Base-by-base conservation (phyloP, 2,113 vertebrate species). In the Sciurus niger region DNA sequence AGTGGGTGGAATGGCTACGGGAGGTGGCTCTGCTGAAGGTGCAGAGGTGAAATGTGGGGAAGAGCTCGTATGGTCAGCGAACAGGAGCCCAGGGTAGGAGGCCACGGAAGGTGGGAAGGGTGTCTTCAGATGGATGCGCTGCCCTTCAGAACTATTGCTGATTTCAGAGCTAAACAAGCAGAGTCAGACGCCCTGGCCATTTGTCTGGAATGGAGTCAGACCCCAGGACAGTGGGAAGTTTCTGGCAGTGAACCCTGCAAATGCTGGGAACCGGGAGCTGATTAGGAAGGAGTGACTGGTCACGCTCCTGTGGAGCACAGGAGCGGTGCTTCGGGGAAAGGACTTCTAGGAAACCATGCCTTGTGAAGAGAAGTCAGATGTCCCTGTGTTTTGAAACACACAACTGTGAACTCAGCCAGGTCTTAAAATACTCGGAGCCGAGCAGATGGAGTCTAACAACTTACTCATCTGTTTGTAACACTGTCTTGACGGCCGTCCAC, bases 141-240 rank as follows among this genome's bases (percentile, higher is more conserved):
- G 4, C 30, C 43, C 16, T 89, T 91, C 24, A 77, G 40, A 93
- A 46, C 18, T 25, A 65, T 70, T 40, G 60, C 46, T 83, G 73
- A 1, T 72, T 67, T 87, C 58, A 72, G 48, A 84, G 65, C 34
- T 46, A 55, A 70, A 63, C 30, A 51, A 73, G 58, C 76, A 51
- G 12, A 83, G 43, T 72, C 68, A 70, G n/a, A 76, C 22, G 60
- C 51, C 46, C 53, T 82, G 67, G 51, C 60, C 84, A 7, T 68
- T 53, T 94, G 89, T 37, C 89, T 84, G 53, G 65, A 16, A 17
- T 80, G 37, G 87, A 68, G 18, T 89, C 65, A 96, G 22, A 43
- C 40, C 55, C 24, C 76, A 76, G 48, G 73, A 76, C 6, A 73
- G 51, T 6, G 65, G 37, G 9, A 76, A 83, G 65, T 63, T 89